Evolutionary conservation across 2,888 invertebrate species (phyloP).

Genomic region (Amiota minor): DNA sequence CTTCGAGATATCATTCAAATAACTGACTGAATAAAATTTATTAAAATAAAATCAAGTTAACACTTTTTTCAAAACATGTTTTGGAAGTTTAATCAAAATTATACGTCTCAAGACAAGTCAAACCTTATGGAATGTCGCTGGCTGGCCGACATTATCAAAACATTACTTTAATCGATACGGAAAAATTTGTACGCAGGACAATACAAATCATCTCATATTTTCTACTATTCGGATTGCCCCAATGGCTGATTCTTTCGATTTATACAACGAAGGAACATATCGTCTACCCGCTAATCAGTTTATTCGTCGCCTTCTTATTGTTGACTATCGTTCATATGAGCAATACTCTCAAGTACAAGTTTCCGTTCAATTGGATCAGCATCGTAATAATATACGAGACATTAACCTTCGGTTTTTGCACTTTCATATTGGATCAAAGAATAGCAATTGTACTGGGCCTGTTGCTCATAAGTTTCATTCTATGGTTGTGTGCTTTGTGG

Average conservation of each 20-base stretch:
- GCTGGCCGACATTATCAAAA: not conserved
- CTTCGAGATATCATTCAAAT: too few relatives aligned
- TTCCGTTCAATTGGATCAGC: slow-evolving; percentile 42
- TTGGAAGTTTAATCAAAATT: slow-evolving; percentile 18
- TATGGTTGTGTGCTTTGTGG: slow-evolving; percentile 32
- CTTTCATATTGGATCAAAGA: slow-evolving; percentile 37
- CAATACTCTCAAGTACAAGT: slow-evolving; percentile 31
- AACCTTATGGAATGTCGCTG: slow-evolving; percentile 11
- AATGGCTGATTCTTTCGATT: slow-evolving; percentile 48
- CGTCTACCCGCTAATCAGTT: slow-evolving; percentile 32
- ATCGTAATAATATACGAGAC: slow-evolving; percentile 43
- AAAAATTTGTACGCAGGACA: slow-evolving; percentile 29
- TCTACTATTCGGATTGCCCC: slow-evolving; percentile 39
- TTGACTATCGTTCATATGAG: slow-evolving; percentile 40
- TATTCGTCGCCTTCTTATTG: slow-evolving; percentile 33
- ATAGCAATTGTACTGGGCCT: slow-evolving; percentile 19
- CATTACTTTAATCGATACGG: not conserved
- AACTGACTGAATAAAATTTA: too few relatives aligned
- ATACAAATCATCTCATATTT: slow-evolving; percentile 6
- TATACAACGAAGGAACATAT: slow-evolving; percentile 27
- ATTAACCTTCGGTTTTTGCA: slow-evolving; percentile 44
- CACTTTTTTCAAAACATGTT: slow-evolving; percentile 2
- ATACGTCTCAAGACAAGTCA: not conserved
- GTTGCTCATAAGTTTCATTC: slow-evolving; percentile 15
- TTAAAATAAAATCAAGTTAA: too few relatives aligned